Evolutionary conservation across 92 coral and sea anemone genomes (phyloP).

Genomic region (Epizoanthus scotinus): DNA sequence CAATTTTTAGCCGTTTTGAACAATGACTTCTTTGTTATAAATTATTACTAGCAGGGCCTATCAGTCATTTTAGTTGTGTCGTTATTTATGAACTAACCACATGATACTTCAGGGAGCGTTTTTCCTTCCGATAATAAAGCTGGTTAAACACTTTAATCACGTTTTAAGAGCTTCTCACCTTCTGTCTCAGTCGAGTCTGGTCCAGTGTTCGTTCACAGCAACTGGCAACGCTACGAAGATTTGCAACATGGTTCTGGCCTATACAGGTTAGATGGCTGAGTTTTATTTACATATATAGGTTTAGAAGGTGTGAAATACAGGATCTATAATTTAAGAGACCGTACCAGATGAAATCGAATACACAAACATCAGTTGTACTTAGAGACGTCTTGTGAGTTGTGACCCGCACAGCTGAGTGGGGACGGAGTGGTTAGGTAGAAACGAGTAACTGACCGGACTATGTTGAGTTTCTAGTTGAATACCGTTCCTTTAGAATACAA

Average conservation of each 20-base stretch:
- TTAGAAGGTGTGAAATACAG: conserved; percentile 31
- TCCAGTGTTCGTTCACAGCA: not conserved
- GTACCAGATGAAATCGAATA: conserved; percentile 7
- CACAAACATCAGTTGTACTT: not conserved
- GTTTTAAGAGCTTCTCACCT: not conserved
- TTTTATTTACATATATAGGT: not conserved
- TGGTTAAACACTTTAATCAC: conserved; percentile 18
- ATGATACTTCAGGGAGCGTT: conserved; percentile 8
- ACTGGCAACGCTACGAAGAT: conserved; percentile 1
- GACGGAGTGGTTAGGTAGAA: too few species aligned
- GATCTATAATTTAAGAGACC: conserved; percentile 13
- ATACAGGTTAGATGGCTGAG: conserved; percentile 28
- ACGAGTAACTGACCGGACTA: too few species aligned
- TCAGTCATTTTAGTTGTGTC: conserved; percentile 11
- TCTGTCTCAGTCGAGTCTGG: not conserved
- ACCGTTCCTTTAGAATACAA: not conserved
- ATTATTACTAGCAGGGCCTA: conserved; percentile 14
- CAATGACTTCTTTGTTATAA: conserved; percentile 30
- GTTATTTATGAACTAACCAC: conserved; percentile 28
- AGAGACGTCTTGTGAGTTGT: not conserved
- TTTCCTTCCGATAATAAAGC: conserved; percentile 18
- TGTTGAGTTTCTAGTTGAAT: not conserved
- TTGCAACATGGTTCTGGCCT: conserved; percentile 23
- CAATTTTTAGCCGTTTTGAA: conserved; percentile 8
- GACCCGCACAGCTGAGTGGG: conserved; percentile 4